A percentile compares a stretch with the other conserved stretches of the same genome.
phyloP scores from a whole-genome alignment of 2,797 vertebrate species.

The Mus spretus region DNA sequence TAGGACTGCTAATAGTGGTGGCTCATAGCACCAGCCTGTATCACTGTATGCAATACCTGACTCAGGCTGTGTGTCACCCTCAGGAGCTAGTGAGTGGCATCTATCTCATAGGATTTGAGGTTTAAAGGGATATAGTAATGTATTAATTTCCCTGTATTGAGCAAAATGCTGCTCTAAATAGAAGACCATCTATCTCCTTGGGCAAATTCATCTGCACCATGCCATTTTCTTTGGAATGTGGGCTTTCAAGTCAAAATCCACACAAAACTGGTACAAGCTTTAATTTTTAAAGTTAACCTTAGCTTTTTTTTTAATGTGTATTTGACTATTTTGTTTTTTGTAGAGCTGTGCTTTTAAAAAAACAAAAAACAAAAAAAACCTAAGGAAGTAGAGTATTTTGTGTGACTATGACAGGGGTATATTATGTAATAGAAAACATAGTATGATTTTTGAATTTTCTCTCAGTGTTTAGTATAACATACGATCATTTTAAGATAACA shows the following conservation, averaged over 20 bases:
- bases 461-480: not conserved
- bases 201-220: not conserved
- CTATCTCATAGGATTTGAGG: not conserved
- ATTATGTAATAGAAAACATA: not conserved
- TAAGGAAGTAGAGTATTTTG: not conserved
- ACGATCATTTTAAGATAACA: not conserved
- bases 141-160: not conserved
- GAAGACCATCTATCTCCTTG: not conserved
- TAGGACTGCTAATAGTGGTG: not conserved
- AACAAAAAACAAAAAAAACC: not conserved
- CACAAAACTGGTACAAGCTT: not conserved
- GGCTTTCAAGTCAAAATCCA: slow-evolving; percentile 19
- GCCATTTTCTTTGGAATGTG: not conserved
- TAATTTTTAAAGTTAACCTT: not conserved
- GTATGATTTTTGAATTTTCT: slow-evolving; percentile 11
- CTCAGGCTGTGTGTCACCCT: not conserved
- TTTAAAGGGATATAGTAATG: not conserved
- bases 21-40: not conserved
- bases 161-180: not conserved
- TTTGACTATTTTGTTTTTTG: not conserved
- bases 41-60: accelerated
- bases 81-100: not conserved
- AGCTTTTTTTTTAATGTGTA: not conserved
- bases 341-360: not conserved
- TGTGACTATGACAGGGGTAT: not conserved